Conservation (phyloP, 2,797 vertebrate genomes). For the Sebastes ruberrimus region DNA sequence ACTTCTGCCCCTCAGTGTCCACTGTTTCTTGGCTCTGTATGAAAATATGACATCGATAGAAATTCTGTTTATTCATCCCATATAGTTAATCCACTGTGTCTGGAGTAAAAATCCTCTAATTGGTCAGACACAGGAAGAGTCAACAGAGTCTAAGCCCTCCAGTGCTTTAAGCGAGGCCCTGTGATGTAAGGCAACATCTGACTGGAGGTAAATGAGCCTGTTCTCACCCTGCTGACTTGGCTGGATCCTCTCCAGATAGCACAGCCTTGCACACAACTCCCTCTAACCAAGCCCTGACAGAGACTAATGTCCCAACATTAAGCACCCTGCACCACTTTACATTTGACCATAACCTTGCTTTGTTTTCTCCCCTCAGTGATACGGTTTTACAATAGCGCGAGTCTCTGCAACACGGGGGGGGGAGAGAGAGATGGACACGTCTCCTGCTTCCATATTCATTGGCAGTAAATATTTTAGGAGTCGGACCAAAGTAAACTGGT, state of each 20-base stretch:
- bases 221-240: constrained; percentile 70
- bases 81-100: neutral
- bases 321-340: constrained; percentile 61
- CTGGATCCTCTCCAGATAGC: constrained; percentile 70
- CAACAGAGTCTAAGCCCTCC: constrained; percentile 25
- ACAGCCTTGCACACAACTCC: constrained; percentile 49
- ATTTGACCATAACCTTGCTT: constrained; percentile 63
- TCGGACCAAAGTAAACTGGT: constrained; percentile 56
- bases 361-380: constrained; percentile 32
- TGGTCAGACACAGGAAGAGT: constrained; percentile 25
- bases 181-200: constrained; percentile 60
- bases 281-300: constrained; percentile 65
- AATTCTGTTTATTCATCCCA: neutral
- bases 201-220: constrained; percentile 71
- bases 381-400: neutral
- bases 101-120: constrained; percentile 22
- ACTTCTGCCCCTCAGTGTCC: neutral
- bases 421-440: constrained; percentile 17
- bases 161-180: constrained; percentile 45
- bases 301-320: constrained; percentile 75
- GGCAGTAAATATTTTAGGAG: constrained; percentile 67
- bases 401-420: neutral
- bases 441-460: constrained; percentile 60
- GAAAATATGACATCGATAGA: neutral
- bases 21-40: neutral